Evolutionary conservation across 2,113 vertebrate genomes (phyloP), one percentile per base, ranked within the genome.

Genomic region (Engystomops pustulosus): DNA sequence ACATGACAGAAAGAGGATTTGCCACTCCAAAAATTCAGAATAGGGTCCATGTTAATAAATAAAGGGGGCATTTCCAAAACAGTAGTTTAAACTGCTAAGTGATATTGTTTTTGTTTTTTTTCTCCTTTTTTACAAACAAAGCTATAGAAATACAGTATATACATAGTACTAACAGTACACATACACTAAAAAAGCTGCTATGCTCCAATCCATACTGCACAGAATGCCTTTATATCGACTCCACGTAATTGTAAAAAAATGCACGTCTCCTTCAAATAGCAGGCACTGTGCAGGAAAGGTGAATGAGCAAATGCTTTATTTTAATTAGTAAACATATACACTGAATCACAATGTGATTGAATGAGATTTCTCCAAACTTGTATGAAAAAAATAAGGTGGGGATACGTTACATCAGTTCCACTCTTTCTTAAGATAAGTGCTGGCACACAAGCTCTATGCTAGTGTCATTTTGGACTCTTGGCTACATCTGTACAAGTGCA

Each of bases 401-500:
- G 91, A 90, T 89, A 94, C 91, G 93, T 91, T 91, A 94, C 91
- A 30, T 91, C 91, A 89, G 86, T 93, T 92, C 93, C 93, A 92
- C 91, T 85, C 51, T 65, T 77, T 79, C 45, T 68, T 36, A 78
- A 87, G 91, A 90, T 93, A 93, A 92, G 93, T 92, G 93, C 90
- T 91, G 89, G 92, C 86, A 92, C 92, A 93, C 92, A 91, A 92
- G 93, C 92, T 93, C 91, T 84, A 69, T 38, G 47, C 82, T 78
- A 93, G 91, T 93, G 92, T 93, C 91, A 93, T 93, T 93, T 94
- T 93, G 94, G 93, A 94, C 91, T 95, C 93, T 93, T 95, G 94
- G 96, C 96, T 95, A 95, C 92, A 88, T 92, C 92, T 93, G 91
- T 92, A 94, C 92, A 93, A 95, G 93, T 95, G 94, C 94, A 95